A percentile compares a stretch with the other conserved stretches of the same genome.
phyloP scores from a whole-genome alignment of 2,113 vertebrate species.

The Steatornis caripensis region DNA sequence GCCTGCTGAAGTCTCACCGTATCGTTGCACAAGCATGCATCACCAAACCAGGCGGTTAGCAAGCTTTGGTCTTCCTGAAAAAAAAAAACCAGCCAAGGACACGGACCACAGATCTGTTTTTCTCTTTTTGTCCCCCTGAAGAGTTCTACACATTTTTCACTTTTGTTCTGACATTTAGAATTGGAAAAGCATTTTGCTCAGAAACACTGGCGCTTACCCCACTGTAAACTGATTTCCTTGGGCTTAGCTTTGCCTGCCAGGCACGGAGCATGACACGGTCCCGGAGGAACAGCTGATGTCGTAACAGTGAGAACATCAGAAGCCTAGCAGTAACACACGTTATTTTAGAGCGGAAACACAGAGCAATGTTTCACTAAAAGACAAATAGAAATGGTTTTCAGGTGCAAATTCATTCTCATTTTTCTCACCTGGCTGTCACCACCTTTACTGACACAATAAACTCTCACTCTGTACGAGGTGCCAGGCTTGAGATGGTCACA shows the following conservation, averaged over 20 bases:
- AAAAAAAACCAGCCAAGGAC: neutral
- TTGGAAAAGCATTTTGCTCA: neutral
- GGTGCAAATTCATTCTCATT: neutral
- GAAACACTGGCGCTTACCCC: conserved; percentile 63
- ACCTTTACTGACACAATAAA: conserved; percentile 69
- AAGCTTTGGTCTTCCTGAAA: neutral
- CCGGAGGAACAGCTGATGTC: conserved; percentile 71
- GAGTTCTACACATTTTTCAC: neutral
- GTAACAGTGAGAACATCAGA: conserved; percentile 73
- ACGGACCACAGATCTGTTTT: accelerated
- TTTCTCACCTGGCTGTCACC: conserved; percentile 76
- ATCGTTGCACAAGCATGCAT: accelerated
- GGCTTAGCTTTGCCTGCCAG: conserved; percentile 67
- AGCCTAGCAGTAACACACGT: conserved; percentile 37
- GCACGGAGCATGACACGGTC: conserved; percentile 35
- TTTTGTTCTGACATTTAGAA: neutral
- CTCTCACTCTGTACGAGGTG: conserved; percentile 72
- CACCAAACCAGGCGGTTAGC: neutral
- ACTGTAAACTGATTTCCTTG: conserved; percentile 67
- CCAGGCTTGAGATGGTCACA: conserved; percentile 74
- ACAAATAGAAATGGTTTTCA: neutral
- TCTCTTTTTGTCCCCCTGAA: no score
- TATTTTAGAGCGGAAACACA: neutral
- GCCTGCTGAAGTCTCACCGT: neutral
- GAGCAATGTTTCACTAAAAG: neutral